Percentiles rank a stretch among this genome's conserved stretches.
Evolutionary conservation across 1,140 invertebrate species (phyloP).

Genomic region (Microvelia longipes): DNA sequence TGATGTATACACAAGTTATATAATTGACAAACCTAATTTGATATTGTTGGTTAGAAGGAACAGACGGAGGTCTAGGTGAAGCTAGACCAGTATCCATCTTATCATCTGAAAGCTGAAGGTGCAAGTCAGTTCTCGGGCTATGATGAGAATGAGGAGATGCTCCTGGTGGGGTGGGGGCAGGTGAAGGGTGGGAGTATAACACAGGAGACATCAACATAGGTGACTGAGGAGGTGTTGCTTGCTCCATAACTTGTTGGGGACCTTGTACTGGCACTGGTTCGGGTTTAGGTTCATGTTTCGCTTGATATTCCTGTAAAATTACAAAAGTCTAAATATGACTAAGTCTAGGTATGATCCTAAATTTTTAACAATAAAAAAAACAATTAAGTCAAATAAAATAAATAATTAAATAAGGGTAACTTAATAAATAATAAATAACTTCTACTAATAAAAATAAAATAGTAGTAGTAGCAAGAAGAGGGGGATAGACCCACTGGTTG

Average conservation of each 20-base stretch:
- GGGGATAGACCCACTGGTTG: too few species aligned
- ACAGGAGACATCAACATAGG: slow-evolving; percentile 15
- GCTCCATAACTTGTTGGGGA: background rate
- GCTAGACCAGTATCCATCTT: slow-evolving; percentile 12
- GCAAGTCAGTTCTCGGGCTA: slow-evolving; percentile 38
- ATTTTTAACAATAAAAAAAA: too few species aligned
- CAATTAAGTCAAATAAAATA: too few species aligned
- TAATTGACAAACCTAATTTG: slow-evolving; percentile 15
- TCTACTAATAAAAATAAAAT: too few species aligned
- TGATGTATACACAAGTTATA: too few species aligned
- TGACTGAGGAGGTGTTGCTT: slow-evolving; percentile 15
- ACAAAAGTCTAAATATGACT: too few species aligned
- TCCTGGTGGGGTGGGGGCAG: slow-evolving; percentile 30
- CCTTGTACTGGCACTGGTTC: background rate
- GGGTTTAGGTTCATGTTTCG: slow-evolving; percentile 29
- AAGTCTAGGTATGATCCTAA: background rate
- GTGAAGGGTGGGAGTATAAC: slow-evolving; percentile 28
- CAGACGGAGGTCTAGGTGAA: slow-evolving; percentile 7
- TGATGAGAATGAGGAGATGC: slow-evolving; percentile 35
- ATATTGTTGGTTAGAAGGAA: slow-evolving; percentile 15
- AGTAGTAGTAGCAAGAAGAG: too few species aligned
- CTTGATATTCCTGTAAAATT: slow-evolving; percentile 37
- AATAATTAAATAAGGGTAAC: too few species aligned
- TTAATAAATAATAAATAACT: too few species aligned
- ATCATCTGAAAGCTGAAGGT: slow-evolving; percentile 12